Conservation (phyloP, 2,797 vertebrate species). For the Halcyon badia region DNA sequence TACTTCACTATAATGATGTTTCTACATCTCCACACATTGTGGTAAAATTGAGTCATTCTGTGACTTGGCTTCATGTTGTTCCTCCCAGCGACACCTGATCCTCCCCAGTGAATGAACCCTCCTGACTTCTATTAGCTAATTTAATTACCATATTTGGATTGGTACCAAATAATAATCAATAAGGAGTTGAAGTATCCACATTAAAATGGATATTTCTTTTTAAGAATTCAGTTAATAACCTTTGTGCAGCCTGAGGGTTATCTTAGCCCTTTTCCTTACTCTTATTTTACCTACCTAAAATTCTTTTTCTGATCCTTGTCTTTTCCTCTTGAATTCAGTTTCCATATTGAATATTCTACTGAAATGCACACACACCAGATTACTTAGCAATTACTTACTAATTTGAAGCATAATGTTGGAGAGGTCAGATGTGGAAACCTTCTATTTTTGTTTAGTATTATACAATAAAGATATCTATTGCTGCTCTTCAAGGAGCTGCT, state of each 20-base stretch:
- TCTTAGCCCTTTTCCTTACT: neutral
- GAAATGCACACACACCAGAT: neutral
- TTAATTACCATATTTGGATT: neutral
- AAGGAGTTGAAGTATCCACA: neutral
- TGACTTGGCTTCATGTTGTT: rapidly evolving
- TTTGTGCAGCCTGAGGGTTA: no score
- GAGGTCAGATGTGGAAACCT: neutral
- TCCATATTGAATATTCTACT: neutral
- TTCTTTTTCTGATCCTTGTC: neutral
- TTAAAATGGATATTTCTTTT: neutral
- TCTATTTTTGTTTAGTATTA: neutral
- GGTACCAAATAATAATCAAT: neutral
- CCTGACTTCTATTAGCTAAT: neutral
- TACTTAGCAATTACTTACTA: neutral
- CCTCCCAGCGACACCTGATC: neutral
- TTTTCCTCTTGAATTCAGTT: neutral
- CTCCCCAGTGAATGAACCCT: neutral
- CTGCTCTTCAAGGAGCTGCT: neutral
- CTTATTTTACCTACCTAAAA: neutral
- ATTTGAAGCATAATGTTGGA: neutral
- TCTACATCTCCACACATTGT: rapidly evolving
- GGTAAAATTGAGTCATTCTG: neutral
- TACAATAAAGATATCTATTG: neutral
- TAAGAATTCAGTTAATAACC: neutral
- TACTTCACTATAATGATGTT: rapidly evolving